Evolutionary conservation across 2,888 invertebrate genomes (phyloP), one percentile per base, ranked within the genome.

Genomic region (Tiliacea citrago): DNA sequence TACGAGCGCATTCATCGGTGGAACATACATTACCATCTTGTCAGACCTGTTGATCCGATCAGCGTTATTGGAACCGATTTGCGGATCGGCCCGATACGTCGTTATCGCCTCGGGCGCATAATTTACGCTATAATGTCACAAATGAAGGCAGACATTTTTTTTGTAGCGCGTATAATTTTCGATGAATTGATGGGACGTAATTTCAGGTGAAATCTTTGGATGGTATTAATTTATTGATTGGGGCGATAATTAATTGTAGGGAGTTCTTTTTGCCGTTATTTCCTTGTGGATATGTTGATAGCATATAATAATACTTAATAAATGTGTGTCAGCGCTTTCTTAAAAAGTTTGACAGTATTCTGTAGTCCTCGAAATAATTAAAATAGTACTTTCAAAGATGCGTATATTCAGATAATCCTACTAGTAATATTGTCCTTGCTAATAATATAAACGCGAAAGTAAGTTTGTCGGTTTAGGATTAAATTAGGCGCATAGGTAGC

Each of bases 101-200:
- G 92, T 92, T 93, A 93, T 90, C 92, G 91, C 91, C 89, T 74
- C 79, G 79, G 88, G 90, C 91, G 85, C 83, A 89, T 91, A 91
- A 93, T 93, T 93, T 92, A 90, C 88, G 88, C 86, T 88, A 88
- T 92, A 92, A 93, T 91, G 88, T 90, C 87, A 84, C 88, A 88
- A 91, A 91, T 91, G 90, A 90, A 88, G 83, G 77, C 81, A 62
- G 79, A 70, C 79, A 68, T 73, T 68, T 81, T 84, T 88, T 81
- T 74, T 68, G 75, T 61, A 75, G 69, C 12, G 21, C n/a, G 66
- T 73, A 62, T 76, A 76, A 73, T 79, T 83, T 85, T 80, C 74
- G 86, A 66, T 80, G 55, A 79, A 87, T 82, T 83, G 77, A 80
- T 84, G 76, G 57, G 60, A 49, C 73, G 73, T 87, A 83, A 86